These are phyloP conservation scores for Dreissena polymorpha DNA, from an alignment of 1,140 invertebrate species.

Conservation along the genomic window DNA sequence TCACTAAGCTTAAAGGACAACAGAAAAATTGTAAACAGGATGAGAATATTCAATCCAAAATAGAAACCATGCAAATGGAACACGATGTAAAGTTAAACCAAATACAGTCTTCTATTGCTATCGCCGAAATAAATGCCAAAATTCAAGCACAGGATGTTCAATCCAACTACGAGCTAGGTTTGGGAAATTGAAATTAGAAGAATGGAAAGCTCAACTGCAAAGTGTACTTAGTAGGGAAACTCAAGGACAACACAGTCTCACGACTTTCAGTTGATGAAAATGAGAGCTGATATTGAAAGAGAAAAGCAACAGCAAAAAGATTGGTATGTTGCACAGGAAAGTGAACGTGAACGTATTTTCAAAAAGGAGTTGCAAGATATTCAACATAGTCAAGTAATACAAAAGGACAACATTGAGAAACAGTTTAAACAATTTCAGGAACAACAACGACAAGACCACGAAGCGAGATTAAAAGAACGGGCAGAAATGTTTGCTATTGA, in stretches of 20 bases:
- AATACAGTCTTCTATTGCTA: too few relatives aligned
- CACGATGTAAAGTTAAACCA: neutral
- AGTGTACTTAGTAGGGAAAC: neutral
- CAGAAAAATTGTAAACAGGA: too few relatives aligned
- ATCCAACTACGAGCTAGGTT: neutral
- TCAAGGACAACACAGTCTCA: neutral
- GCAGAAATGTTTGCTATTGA: too few relatives aligned
- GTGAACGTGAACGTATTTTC: conserved; percentile 5
- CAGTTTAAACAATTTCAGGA: too few relatives aligned
- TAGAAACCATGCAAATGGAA: neutral
- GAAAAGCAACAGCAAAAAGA: conserved; percentile 16
- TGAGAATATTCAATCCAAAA: neutral
- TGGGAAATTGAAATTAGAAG: conserved; percentile 22
- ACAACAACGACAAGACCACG: too few relatives aligned
- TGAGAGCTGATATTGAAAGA: conserved; percentile 4
- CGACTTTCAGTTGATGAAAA: neutral
- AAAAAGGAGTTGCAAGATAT: conserved; percentile 10
- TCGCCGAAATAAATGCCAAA: too few relatives aligned
- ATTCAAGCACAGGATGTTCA: too few relatives aligned
- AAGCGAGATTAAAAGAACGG: too few relatives aligned
- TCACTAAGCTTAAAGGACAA: too few relatives aligned
- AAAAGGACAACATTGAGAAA: too few relatives aligned
- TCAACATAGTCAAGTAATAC: too few relatives aligned
- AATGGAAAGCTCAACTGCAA: neutral
- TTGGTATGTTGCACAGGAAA: neutral